These are phyloP conservation scores for Pantherophis alleghaniensis DNA, from an alignment of 2,797 vertebrate genomes.

Conservation along the genomic window DNA sequence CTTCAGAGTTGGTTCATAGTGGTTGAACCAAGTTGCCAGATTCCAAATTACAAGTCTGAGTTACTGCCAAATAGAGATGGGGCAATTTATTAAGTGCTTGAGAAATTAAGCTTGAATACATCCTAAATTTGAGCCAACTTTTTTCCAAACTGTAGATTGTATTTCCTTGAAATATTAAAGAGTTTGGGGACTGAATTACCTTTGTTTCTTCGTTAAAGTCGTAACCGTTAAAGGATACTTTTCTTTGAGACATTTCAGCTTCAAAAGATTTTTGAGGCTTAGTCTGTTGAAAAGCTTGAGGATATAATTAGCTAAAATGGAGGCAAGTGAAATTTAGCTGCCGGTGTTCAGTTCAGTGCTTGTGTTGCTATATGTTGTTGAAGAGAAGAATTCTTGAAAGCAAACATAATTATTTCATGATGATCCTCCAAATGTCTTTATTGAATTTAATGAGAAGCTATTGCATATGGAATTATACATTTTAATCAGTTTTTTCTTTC, in stretches of 20 bases:
- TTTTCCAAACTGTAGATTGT: constrained; percentile 61
- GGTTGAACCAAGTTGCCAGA: constrained; percentile 27
- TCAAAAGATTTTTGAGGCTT: constrained; percentile 80
- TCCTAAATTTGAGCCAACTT: constrained; percentile 55
- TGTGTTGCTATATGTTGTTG: constrained; percentile 71
- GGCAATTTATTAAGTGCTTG: constrained; percentile 51
- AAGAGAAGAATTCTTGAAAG: constrained; percentile 77
- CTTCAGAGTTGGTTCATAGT: neutral
- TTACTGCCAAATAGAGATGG: neutral
- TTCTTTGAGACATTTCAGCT: constrained; percentile 74
- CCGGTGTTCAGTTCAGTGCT: constrained; percentile 79
- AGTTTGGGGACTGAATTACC: constrained; percentile 63
- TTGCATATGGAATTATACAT: constrained; percentile 70
- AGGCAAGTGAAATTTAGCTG: constrained; percentile 78
- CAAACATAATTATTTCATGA: constrained; percentile 83
- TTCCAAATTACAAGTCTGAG: neutral
- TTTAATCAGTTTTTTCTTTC: constrained; percentile 75
- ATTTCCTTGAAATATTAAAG: constrained; percentile 66
- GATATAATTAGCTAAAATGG: constrained; percentile 84
- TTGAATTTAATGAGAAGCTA: constrained; percentile 76
- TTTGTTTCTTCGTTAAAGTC: constrained; percentile 75
- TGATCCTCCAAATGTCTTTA: constrained; percentile 71
- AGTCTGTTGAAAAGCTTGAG: constrained; percentile 80
- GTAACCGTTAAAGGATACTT: constrained; percentile 73
- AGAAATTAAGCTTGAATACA: constrained; percentile 11